A percentile compares a stretch with the other conserved stretches of the same genome.
These are phyloP conservation scores for Drosophila acutilabella DNA, from an alignment of 2,888 invertebrate genomes.

Conservation along the genomic window DNA sequence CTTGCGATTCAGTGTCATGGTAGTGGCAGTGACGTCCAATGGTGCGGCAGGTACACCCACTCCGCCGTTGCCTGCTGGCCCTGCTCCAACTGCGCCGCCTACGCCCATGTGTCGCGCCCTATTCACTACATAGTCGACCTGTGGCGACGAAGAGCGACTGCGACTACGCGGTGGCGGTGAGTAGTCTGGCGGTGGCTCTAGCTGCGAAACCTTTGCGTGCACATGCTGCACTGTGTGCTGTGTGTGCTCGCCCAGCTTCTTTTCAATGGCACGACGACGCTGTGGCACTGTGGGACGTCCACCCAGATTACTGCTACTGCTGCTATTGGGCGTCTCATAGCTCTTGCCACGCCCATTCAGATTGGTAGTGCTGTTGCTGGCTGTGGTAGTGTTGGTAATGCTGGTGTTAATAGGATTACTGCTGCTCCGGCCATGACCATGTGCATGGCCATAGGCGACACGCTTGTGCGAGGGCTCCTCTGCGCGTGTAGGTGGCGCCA, in stretches of 20 bases:
- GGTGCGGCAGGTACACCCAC: background rate
- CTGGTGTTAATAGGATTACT: conserved; percentile 53
- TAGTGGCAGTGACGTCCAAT: conserved; percentile 18
- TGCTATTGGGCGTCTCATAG: conserved; percentile 56
- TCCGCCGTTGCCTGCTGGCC: background rate
- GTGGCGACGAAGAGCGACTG: conserved; percentile 84
- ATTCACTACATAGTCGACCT: conserved; percentile 70
- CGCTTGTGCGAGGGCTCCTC: conserved; percentile 66
- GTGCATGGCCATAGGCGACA: conserved; percentile 48
- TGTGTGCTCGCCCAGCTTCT: conserved; percentile 86
- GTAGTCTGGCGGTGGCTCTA: conserved; percentile 90
- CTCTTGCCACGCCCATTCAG: conserved; percentile 67
- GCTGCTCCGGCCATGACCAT: conserved; percentile 85
- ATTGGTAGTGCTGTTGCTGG: conserved; percentile 22
- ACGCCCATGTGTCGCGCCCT: conserved; percentile 30
- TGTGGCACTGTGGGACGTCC: conserved; percentile 88
- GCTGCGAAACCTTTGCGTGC: conserved; percentile 46
- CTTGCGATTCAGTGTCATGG: conserved; percentile 82
- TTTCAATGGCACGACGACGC: conserved; percentile 87
- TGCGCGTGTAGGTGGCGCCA: conserved; percentile 4
- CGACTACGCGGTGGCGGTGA: conserved; percentile 87
- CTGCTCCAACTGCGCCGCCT: background rate
- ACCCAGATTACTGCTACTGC: conserved; percentile 58
- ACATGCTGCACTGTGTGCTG: background rate
- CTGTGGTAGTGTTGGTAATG: conserved; percentile 22